phyloP scores from a whole-genome alignment of 2,888 invertebrate genomes.

The Allacma fusca region DNA sequence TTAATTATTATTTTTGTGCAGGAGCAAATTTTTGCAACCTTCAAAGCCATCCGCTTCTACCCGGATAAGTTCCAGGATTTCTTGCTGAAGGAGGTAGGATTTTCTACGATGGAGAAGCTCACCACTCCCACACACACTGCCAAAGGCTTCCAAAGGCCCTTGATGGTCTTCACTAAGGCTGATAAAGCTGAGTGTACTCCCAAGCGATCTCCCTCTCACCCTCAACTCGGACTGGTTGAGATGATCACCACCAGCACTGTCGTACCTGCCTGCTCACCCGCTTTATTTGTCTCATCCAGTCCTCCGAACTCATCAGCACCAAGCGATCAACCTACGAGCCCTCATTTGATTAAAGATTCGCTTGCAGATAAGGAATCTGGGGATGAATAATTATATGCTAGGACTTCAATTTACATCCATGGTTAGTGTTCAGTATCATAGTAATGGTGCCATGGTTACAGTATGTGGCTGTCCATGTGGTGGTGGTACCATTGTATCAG shows the following conservation, averaged over 20 bases:
- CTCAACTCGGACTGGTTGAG: background rate
- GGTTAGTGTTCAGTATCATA: too few relatives aligned
- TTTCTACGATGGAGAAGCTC: slow-evolving; percentile 85
- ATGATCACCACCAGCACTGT: background rate
- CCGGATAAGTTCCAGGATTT: slow-evolving; percentile 95
- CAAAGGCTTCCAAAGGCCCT: slow-evolving; percentile 87
- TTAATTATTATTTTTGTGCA: slow-evolving; percentile 65
- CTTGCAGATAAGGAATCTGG: too few relatives aligned
- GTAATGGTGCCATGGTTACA: too few relatives aligned
- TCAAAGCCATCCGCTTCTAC: slow-evolving; percentile 82
- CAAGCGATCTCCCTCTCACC: background rate
- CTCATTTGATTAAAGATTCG: too few relatives aligned
- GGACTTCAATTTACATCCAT: too few relatives aligned
- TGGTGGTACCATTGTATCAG: too few relatives aligned
- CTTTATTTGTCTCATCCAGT: background rate
- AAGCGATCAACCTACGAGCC: too few relatives aligned
- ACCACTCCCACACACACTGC: slow-evolving; percentile 82
- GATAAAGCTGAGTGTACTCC: background rate
- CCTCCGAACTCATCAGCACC: too few relatives aligned
- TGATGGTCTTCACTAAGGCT: slow-evolving; percentile 66
- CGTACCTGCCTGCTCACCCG: background rate
- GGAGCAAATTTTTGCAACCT: slow-evolving; percentile 86
- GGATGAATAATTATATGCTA: too few relatives aligned
- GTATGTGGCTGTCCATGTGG: too few relatives aligned
- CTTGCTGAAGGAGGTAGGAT: slow-evolving; percentile 88